Percentiles rank a stretch among this genome's conserved stretches.
phyloP scores from a whole-genome alignment of 2,888 invertebrate species.

The Drosophila anomalata region DNA sequence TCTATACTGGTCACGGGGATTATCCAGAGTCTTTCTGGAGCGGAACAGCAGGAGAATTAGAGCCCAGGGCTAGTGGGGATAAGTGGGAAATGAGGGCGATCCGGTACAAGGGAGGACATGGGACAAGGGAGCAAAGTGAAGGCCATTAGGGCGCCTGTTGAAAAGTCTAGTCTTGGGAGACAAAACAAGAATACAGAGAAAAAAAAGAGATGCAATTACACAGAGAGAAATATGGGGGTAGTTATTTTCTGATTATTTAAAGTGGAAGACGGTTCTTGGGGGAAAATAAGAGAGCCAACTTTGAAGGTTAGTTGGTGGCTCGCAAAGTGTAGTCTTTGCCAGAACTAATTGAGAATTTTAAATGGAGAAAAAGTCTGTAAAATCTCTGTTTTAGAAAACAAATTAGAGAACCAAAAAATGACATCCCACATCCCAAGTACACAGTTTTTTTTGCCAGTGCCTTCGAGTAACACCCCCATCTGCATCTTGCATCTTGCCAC shows the following conservation, averaged over 20 bases:
- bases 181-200: constrained; percentile 17
- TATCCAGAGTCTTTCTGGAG: constrained; percentile 6
- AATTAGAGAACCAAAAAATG: too few relatives aligned
- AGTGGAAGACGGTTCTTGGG: too few relatives aligned
- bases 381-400: too few relatives aligned
- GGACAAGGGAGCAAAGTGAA: not conserved
- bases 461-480: constrained; percentile 16
- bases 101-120: not conserved
- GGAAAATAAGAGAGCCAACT: too few relatives aligned
- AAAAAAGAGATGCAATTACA: constrained; percentile 19
- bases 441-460: not conserved
- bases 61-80: not conserved
- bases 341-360: too few relatives aligned
- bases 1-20: constrained; percentile 43
- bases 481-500: not conserved
- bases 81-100: not conserved
- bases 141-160: constrained; percentile 72
- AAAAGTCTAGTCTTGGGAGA: constrained; percentile 43
- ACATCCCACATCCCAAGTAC: not conserved
- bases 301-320: too few relatives aligned
- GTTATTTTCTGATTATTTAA: too few relatives aligned
- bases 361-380: too few relatives aligned
- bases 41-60: not conserved
- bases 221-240: not conserved
- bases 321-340: too few relatives aligned